Evolutionary conservation across 2,797 vertebrate species (phyloP).

Genomic region (Zenarchopterus dispar): DNA sequence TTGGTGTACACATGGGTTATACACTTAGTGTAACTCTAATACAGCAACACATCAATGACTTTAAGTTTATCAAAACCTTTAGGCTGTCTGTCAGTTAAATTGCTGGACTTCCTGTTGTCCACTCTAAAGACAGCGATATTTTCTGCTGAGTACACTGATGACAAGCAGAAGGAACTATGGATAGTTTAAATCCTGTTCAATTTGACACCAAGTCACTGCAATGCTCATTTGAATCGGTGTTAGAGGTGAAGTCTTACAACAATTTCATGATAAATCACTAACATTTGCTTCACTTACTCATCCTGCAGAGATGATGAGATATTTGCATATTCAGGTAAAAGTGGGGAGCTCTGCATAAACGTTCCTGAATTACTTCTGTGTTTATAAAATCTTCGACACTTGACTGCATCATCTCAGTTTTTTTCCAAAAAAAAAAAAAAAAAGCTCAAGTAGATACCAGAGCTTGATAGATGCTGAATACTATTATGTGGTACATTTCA

Average conservation of each 20-base stretch:
- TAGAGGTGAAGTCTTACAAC: too few relatives aligned
- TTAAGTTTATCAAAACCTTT: constrained; percentile 8
- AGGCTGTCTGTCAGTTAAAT: constrained; percentile 32
- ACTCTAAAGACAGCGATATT: constrained; percentile 22
- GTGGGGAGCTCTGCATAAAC: too few relatives aligned
- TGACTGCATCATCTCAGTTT: not conserved
- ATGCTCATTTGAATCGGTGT: too few relatives aligned
- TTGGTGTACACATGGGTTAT: not conserved
- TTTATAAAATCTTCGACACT: not conserved
- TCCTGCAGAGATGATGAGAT: too few relatives aligned
- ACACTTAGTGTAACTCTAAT: not conserved
- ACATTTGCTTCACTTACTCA: too few relatives aligned
- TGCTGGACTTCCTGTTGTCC: constrained; percentile 59
- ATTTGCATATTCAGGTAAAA: too few relatives aligned
- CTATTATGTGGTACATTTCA: constrained; percentile 37
- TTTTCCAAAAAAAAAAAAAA: too few relatives aligned
- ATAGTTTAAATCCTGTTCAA: constrained; percentile 36
- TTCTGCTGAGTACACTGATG: constrained; percentile 46
- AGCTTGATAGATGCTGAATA: constrained; percentile 8
- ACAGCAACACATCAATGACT: not conserved
- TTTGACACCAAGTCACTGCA: not conserved
- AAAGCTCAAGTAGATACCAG: not conserved
- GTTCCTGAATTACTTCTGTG: too few relatives aligned
- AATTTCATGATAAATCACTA: too few relatives aligned
- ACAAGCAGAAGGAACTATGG: constrained; percentile 43